Evolutionary conservation across 2,113 vertebrate species (phyloP).

Genomic region (Prunella himalayana): DNA sequence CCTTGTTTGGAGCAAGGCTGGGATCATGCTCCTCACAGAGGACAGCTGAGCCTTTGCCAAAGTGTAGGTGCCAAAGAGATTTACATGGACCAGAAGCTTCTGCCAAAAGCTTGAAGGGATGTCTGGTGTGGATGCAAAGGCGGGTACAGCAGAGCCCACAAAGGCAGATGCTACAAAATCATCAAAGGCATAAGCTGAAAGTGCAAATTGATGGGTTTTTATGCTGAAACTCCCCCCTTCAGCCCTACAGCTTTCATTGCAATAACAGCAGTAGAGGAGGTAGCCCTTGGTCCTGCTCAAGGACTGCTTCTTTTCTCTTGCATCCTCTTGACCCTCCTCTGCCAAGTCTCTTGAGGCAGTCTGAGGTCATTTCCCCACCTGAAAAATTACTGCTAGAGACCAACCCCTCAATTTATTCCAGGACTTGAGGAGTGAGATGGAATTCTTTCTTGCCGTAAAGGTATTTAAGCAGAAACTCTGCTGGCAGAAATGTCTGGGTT

Average conservation of each 20-base stretch:
- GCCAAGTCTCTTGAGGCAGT: not conserved
- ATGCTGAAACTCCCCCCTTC: not conserved
- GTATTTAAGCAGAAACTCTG: not conserved
- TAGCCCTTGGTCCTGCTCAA: not conserved
- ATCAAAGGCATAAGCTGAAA: not conserved
- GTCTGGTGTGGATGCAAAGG: not conserved
- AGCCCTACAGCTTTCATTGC: not conserved
- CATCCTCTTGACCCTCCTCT: not conserved
- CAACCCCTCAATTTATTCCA: not conserved
- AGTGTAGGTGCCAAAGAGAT: not conserved
- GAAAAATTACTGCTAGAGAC: not conserved
- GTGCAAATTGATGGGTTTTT: not conserved
- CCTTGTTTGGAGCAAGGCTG: not conserved
- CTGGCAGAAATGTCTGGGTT: not conserved
- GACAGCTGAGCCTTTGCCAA: not conserved
- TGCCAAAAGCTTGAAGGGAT: not conserved
- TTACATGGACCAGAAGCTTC: not conserved
- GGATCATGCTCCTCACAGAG: not conserved
- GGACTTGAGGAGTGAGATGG: not conserved
- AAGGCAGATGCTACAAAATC: not conserved
- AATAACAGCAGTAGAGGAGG: not conserved
- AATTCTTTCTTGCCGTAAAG: constrained; percentile 1
- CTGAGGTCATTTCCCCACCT: not conserved
- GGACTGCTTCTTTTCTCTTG: not conserved
- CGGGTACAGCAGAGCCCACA: not conserved